A percentile compares a stretch with the other conserved stretches of the same genome.
phyloP scores from a whole-genome alignment of 1,140 invertebrate species.

The Musca vetustissima region DNA sequence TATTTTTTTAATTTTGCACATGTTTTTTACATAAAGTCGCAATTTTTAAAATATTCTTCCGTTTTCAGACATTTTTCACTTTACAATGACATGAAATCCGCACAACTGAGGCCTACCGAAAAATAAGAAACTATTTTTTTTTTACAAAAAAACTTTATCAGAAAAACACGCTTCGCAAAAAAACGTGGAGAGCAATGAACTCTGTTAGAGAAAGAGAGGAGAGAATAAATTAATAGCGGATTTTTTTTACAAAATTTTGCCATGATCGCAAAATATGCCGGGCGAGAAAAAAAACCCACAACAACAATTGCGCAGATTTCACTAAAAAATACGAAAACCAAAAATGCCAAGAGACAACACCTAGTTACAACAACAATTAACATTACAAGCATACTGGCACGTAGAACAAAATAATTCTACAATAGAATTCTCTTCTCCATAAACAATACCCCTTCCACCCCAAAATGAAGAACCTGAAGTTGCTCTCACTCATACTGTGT shows the following conservation, averaged over 20 bases:
- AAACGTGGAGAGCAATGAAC: no score
- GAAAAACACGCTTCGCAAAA: no score
- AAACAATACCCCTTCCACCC: no score
- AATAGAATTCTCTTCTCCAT: no score
- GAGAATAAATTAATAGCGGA: no score
- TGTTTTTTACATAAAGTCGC: neutral
- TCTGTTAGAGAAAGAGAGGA: no score
- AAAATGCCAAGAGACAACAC: neutral
- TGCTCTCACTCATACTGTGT: neutral
- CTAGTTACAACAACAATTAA: slow-evolving; percentile 20
- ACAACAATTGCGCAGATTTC: slow-evolving; percentile 7
- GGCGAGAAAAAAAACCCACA: neutral
- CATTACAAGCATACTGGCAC: neutral
- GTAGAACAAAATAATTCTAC: no score
- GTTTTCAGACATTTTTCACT: slow-evolving; percentile 1
- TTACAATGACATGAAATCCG: slow-evolving; percentile 15
- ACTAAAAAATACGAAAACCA: neutral
- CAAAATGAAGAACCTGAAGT: neutral
- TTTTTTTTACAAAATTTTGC: slow-evolving; percentile 2
- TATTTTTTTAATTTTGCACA: slow-evolving; percentile 8
- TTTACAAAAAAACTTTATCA: slow-evolving; percentile 24
- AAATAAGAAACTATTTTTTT: slow-evolving; percentile 3
- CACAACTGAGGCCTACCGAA: neutral
- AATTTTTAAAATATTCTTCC: neutral
- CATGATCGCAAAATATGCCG: slow-evolving; percentile 16